Percentiles rank a stretch among this genome's conserved stretches.
Evolutionary conservation across 2,797 vertebrate species (phyloP).

Genomic region (Typhlichthys eigenmanni): DNA sequence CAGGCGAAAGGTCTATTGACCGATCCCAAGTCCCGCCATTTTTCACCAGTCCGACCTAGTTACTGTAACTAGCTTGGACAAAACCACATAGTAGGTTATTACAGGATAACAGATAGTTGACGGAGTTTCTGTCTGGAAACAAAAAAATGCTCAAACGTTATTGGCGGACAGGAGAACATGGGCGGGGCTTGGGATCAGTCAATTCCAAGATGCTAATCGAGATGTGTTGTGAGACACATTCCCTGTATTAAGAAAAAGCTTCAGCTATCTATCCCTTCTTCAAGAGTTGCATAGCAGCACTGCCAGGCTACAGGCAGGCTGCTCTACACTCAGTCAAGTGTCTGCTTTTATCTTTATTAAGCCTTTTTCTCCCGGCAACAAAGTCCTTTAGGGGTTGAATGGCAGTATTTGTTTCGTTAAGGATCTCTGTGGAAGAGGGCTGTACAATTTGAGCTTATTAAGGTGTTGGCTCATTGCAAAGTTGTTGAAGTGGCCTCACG

Average conservation of each 20-base stretch:
- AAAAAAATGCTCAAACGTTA: too few species aligned
- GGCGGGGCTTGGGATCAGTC: neutral
- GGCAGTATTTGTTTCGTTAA: constrained; percentile 34
- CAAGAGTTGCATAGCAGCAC: neutral
- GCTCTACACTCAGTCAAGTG: constrained; percentile 19
- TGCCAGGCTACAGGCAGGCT: neutral
- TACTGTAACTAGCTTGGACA: too few species aligned
- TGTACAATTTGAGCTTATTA: constrained; percentile 43
- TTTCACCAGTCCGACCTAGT: too few species aligned
- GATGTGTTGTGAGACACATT: too few species aligned
- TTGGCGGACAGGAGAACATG: too few species aligned
- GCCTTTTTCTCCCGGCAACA: neutral
- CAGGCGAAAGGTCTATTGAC: too few species aligned
- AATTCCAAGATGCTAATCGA: neutral
- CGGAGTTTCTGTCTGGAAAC: too few species aligned
- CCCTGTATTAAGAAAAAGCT: constrained; percentile 1
- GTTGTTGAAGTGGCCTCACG: constrained; percentile 36
- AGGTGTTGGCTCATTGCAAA: constrained; percentile 28
- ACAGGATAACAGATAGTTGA: too few species aligned
- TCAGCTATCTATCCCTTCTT: constrained; percentile 9
- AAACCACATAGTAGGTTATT: too few species aligned
- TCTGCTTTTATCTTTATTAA: constrained; percentile 20
- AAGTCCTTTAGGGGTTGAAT: constrained; percentile 18
- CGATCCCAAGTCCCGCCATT: too few species aligned
- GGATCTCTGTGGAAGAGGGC: constrained; percentile 40